These are phyloP conservation scores for Protonibea diacanthus DNA, from an alignment of 2,797 vertebrate species.

Conservation along the genomic window DNA sequence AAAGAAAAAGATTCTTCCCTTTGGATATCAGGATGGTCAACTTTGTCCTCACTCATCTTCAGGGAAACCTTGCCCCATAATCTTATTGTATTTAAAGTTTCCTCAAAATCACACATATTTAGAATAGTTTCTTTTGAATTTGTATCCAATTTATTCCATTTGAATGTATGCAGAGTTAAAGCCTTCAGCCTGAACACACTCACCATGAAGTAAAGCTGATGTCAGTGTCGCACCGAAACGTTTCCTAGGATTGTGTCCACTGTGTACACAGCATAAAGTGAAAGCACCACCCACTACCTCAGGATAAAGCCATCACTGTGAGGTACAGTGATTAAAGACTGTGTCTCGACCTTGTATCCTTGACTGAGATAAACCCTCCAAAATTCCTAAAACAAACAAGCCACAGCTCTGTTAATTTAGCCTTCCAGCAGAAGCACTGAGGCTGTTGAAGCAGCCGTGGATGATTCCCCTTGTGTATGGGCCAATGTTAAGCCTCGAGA, in stretches of 20 bases:
- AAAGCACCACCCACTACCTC: slow-evolving; percentile 60
- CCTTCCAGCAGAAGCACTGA: slow-evolving; percentile 77
- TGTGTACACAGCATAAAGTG: slow-evolving; percentile 48
- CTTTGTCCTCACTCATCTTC: neutral
- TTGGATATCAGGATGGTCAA: neutral
- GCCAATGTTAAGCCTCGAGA: slow-evolving; percentile 88
- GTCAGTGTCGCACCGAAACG: slow-evolving; percentile 31
- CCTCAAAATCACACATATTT: neutral
- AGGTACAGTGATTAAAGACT: slow-evolving; percentile 69
- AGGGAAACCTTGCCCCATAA: neutral
- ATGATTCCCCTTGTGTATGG: slow-evolving; percentile 89
- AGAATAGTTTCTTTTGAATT: neutral
- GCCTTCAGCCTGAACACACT: neutral
- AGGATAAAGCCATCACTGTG: slow-evolving; percentile 75
- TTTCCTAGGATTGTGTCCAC: slow-evolving; percentile 47
- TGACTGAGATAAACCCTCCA: slow-evolving; percentile 78
- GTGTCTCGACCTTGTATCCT: slow-evolving; percentile 79
- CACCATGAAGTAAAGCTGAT: neutral
- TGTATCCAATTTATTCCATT: neutral
- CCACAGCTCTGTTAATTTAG: slow-evolving; percentile 84
- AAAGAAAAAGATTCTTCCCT: neutral
- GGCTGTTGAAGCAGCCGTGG: slow-evolving; percentile 69
- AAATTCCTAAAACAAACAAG: slow-evolving; percentile 85
- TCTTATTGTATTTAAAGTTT: neutral
- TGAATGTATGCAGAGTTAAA: neutral